Evolutionary conservation across 2,797 vertebrate genomes (phyloP), one percentile per base, ranked within the genome.

Genomic region (Muraenolepis orangiensis): DNA sequence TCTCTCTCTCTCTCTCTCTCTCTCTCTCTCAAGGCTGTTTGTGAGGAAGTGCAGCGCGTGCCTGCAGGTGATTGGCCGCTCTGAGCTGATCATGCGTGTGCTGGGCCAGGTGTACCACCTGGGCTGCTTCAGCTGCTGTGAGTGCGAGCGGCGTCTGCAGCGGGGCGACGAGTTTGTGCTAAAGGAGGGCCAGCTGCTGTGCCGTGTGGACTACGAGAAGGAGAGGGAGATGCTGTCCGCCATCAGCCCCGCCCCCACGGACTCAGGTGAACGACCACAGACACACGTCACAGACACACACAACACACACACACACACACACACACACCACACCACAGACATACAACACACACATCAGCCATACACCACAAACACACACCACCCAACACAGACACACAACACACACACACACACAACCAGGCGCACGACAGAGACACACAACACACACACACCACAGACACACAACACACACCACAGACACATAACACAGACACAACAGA

Each of bases 101-200:
- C 92, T 96, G 81, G 95, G 94, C 76, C 94, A 96, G 81, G 96
- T 97, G 82, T 96, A 96, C 88, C 96, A 96, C 79, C 92, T 96
- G 71, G 94, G 92, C 80, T 96, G 96, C 91, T 96, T 97, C 91
- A 95, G 88, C 91, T 97, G 96, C 92, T 96, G 96, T n/a, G 96
- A 96, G 92, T 96, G 96, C 13, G 96, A 97, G 89, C 93, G 95
- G 67, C 91, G 93, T 30, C 94, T 97, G 85, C 95, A 95, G 88
- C 92, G 94, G 30, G 96, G 96, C 0, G 96, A 97, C 16, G 95
- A 96, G 92, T 96, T 96, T 57, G 96, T 96, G 80, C 91, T 97
- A 80, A 97, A 96, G 78, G 96, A 96, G 82, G 96, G 96, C 67
- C 96, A 96, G 90, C 94, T 96, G 86, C 93, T 97, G 34, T 96